These are phyloP conservation scores for Australoheros scitulus DNA, from an alignment of 2,113 vertebrate genomes.

Conservation along the genomic window DNA sequence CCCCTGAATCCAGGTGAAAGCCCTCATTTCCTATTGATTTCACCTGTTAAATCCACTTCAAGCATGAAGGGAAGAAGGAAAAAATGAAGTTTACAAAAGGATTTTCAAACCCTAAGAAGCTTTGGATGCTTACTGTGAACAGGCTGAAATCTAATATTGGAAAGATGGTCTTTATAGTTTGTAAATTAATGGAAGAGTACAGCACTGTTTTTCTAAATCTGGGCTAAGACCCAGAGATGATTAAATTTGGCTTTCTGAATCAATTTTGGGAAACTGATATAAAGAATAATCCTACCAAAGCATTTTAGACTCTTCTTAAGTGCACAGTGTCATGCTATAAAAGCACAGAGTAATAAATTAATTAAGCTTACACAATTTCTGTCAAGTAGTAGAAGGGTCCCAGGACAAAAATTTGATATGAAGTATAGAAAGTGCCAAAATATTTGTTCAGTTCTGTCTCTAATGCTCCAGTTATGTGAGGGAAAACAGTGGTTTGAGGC, in stretches of 20 bases:
- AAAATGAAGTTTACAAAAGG: conserved; percentile 45
- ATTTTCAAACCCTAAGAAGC: conserved; percentile 26
- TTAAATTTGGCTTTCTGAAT: conserved; percentile 23
- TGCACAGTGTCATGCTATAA: neutral
- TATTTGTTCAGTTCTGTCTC: neutral
- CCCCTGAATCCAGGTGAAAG: conserved; percentile 55
- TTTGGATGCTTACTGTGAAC: conserved; percentile 21
- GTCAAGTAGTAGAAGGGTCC: neutral
- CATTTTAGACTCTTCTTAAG: neutral
- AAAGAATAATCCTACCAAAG: neutral
- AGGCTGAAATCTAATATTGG: neutral
- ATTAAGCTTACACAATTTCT: neutral
- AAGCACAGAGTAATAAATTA: neutral
- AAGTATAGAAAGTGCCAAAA: neutral
- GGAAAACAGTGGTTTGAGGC: neutral
- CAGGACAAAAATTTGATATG: neutral
- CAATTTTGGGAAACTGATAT: conserved; percentile 1
- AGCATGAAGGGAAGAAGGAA: conserved; percentile 14
- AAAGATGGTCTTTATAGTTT: conserved; percentile 16
- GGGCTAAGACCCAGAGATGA: conserved; percentile 19
- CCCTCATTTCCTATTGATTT: conserved; percentile 60
- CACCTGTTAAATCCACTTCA: conserved; percentile 48
- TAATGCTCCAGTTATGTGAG: neutral
- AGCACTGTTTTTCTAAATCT: neutral
- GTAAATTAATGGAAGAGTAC: neutral